These are phyloP conservation scores for Bombus waltoni DNA, from an alignment of 1,140 invertebrate genomes.

Conservation along the genomic window DNA sequence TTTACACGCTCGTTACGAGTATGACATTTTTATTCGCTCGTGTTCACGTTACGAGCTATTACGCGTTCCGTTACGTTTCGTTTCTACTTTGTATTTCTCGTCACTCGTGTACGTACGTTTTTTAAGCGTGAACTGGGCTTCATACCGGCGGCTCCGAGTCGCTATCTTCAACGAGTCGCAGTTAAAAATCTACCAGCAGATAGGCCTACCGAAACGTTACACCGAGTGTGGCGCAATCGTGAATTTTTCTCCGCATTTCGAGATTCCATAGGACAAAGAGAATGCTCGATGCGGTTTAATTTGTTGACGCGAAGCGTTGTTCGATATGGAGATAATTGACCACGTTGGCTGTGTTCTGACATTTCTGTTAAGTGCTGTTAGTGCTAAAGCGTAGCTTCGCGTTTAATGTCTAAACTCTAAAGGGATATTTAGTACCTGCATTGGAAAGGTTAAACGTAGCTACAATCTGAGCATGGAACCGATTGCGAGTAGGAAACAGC, in stretches of 20 bases:
- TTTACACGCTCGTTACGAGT: too few relatives aligned
- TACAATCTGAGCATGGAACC: neutral
- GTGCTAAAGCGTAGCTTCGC: neutral
- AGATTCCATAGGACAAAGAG: neutral
- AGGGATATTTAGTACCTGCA: neutral
- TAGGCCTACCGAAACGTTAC: constrained; percentile 24
- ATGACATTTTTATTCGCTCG: too few relatives aligned
- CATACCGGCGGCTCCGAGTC: constrained; percentile 6
- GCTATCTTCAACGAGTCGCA: neutral
- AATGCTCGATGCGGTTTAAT: neutral
- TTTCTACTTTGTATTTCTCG: neutral
- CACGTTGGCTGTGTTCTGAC: constrained; percentile 5
- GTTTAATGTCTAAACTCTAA: neutral
- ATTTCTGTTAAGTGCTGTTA: constrained; percentile 9
- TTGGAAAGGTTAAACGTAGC: neutral
- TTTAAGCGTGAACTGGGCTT: neutral
- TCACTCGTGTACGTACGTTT: neutral
- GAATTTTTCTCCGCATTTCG: neutral
- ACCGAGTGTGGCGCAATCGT: constrained; percentile 3
- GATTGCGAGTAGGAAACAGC: neutral
- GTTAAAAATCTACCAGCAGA: constrained; percentile 7
- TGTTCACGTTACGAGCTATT: too few relatives aligned
- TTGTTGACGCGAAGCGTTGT: neutral
- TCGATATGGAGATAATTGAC: constrained; percentile 25
- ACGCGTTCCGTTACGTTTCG: neutral